Evolutionary conservation across 1,140 invertebrate species (phyloP).

Genomic region (Ostrea denselamellosa): DNA sequence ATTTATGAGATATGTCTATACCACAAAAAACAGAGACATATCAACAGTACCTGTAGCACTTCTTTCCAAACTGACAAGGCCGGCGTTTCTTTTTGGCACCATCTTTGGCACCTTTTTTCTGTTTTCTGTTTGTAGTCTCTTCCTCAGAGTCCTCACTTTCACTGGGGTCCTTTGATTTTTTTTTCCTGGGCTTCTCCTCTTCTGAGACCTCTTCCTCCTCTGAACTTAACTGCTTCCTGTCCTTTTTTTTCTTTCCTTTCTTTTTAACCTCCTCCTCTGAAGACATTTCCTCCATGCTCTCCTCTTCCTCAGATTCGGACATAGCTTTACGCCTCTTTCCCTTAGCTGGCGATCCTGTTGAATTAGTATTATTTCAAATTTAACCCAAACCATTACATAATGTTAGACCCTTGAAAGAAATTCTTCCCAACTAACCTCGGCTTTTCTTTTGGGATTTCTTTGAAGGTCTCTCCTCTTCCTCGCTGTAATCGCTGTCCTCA

Average conservation of each 20-base stretch:
- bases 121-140: slow-evolving; percentile 48
- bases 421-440: neutral
- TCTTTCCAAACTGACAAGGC: slow-evolving; percentile 75
- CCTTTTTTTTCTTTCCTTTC: slow-evolving; percentile 43
- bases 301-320: slow-evolving; percentile 49
- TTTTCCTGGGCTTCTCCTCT: slow-evolving; percentile 61
- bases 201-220: slow-evolving; percentile 61
- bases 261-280: slow-evolving; percentile 53
- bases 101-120: slow-evolving; percentile 45
- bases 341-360: slow-evolving; percentile 17
- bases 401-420: too few species aligned
- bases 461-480: slow-evolving; percentile 23
- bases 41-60: slow-evolving; percentile 75
- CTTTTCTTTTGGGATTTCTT: slow-evolving; percentile 41
- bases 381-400: neutral
- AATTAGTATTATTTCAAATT: neutral
- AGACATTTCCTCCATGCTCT: slow-evolving; percentile 42
- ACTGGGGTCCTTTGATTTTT: slow-evolving; percentile 55
- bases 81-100: slow-evolving; percentile 54
- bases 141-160: slow-evolving; percentile 55
- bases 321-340: slow-evolving; percentile 44
- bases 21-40: too few species aligned
- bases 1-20: too few species aligned
- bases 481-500: slow-evolving; percentile 47
- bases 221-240: slow-evolving; percentile 34